Conservation (phyloP, 2,113 vertebrate species). For the Scomber scombrus region DNA sequence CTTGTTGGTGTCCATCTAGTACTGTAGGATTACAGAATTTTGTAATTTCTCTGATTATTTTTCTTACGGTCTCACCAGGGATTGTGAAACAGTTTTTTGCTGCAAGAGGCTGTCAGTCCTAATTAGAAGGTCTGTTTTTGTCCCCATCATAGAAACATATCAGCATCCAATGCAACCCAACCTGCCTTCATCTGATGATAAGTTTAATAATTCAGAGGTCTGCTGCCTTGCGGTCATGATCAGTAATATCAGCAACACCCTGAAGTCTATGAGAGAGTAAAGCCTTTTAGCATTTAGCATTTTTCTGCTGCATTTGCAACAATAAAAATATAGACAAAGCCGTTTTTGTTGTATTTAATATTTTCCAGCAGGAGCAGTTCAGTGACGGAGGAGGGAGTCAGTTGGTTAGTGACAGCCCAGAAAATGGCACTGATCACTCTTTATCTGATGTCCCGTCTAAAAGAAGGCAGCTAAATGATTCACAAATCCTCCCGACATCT, state of each 20-base stretch:
- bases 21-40: background rate
- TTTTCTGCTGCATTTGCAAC: no score
- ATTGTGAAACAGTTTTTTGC: background rate
- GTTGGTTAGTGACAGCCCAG: background rate
- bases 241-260: conserved; percentile 3
- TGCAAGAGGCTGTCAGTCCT: background rate
- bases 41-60: background rate
- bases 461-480: background rate
- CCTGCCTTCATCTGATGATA: conserved; percentile 55
- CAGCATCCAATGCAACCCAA: conserved; percentile 33
- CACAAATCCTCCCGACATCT: background rate
- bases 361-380: background rate
- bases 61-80: background rate
- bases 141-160: conserved; percentile 22
- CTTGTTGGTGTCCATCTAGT: background rate
- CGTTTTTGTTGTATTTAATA: background rate
- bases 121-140: background rate
- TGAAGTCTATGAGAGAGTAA: background rate
- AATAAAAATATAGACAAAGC: no score
- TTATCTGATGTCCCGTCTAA: background rate
- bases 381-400: background rate
- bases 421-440: background rate
- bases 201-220: conserved; percentile 77
- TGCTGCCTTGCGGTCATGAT: conserved; percentile 22
- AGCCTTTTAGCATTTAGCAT: no score